A percentile compares a stretch with the other conserved stretches of the same genome.
These are phyloP conservation scores for Pseudolycoriella hygida DNA, from an alignment of 2,888 invertebrate species.

Conservation along the genomic window DNA sequence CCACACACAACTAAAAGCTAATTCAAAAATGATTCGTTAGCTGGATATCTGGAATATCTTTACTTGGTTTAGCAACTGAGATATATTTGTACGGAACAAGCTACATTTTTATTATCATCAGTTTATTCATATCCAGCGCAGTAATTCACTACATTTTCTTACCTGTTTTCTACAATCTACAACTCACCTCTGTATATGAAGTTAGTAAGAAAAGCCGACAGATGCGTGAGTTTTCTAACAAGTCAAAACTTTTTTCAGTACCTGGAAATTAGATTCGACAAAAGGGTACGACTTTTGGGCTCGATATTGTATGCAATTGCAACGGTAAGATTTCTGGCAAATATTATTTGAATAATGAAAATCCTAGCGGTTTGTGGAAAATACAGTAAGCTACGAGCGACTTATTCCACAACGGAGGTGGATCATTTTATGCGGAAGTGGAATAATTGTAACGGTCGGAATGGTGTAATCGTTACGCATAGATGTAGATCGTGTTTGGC, in stretches of 20 bases:
- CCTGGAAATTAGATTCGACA: constrained; percentile 45
- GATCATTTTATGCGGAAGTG: no score
- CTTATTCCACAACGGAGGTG: no score
- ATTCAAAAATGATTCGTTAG: constrained; percentile 23
- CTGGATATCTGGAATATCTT: constrained; percentile 58
- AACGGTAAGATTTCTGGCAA: no score
- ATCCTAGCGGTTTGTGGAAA: no score
- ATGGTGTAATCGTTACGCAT: no score
- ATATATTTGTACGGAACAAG: constrained; percentile 60
- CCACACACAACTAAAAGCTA: no score
- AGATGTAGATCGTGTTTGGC: no score
- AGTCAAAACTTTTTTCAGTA: no score
- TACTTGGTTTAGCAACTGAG: constrained; percentile 62
- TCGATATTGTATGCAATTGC: constrained; percentile 44
- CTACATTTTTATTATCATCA: constrained; percentile 44
- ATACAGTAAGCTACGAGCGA: no score
- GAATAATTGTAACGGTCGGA: no score
- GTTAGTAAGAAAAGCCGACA: constrained; percentile 27
- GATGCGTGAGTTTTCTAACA: no score
- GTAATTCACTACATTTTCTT: constrained; percentile 42
- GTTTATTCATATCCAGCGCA: constrained; percentile 39
- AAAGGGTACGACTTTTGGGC: constrained; percentile 43
- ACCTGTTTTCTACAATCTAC: constrained; percentile 51
- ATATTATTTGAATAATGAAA: no score
- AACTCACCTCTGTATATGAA: constrained; percentile 60